A percentile compares a stretch with the other conserved stretches of the same genome.
These are phyloP conservation scores for Catharus bicknelli DNA, from an alignment of 2,113 vertebrate genomes.

Conservation along the genomic window DNA sequence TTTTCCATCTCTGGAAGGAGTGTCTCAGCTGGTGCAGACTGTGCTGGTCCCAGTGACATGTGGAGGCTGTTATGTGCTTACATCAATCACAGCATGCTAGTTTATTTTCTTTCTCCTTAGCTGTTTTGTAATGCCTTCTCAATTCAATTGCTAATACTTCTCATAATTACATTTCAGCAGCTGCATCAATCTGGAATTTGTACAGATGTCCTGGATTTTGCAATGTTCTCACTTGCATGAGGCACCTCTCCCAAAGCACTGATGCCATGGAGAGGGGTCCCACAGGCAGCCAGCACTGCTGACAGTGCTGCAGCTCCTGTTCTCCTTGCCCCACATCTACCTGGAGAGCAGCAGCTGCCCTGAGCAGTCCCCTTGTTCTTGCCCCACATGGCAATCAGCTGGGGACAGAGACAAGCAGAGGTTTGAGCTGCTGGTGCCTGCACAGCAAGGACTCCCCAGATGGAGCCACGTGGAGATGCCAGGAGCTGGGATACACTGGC, in stretches of 20 bases:
- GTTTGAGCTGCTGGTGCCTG: background rate
- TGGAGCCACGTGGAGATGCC: background rate
- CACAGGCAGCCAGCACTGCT: constrained; percentile 67
- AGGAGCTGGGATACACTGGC: background rate
- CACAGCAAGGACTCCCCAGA: background rate
- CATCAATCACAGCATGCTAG: background rate
- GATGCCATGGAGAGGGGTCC: constrained; percentile 69
- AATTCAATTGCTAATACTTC: constrained; percentile 3
- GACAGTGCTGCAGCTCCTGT: constrained; percentile 47
- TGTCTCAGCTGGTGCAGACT: background rate
- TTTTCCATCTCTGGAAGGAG: background rate
- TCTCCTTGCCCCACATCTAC: background rate
- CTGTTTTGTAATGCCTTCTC: background rate
- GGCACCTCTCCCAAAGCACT: background rate
- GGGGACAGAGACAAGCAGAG: background rate
- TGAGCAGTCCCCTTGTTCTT: background rate
- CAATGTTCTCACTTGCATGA: background rate
- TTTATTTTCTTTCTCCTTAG: constrained; percentile 18
- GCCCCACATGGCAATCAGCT: background rate
- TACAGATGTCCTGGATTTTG: background rate
- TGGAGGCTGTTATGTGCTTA: background rate
- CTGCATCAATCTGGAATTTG: background rate
- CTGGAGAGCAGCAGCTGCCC: fast-evolving
- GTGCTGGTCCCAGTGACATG: background rate
- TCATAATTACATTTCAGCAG: background rate